Evolutionary conservation across 2,113 vertebrate genomes (phyloP), one percentile per base, ranked within the genome.

Genomic region (Vanacampus margaritifer): DNA sequence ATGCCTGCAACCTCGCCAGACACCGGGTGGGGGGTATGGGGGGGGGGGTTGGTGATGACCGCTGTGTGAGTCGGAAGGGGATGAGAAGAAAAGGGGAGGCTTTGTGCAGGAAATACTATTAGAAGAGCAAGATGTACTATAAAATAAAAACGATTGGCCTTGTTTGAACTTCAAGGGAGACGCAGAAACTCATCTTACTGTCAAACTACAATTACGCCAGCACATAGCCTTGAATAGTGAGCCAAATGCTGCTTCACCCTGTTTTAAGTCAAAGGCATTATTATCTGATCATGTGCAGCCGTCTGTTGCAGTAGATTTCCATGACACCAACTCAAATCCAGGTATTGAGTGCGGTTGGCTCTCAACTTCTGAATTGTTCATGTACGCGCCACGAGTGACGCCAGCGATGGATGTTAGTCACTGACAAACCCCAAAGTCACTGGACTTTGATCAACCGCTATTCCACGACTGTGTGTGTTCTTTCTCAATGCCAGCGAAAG

Each of bases 1-100:
- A 92, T 92, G 87, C 87, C 80, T 90, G 81, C 71, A 79, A 68
- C 68, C 7, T 39, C 79, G 89, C 87, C 86, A 90, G 81, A 87
- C 74, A 69, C 81, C 23, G 24, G 79, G 79, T 61, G 77, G 84
- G 80, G 28, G 39, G 79, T 61, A n/a, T n/a, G n/a, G n/a, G n/a
- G n/a, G n/a, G n/a, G n/a, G n/a, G n/a, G n/a, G n/a, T n/a, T n/a
- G n/a, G 60, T 68, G 78, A 79, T 65, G 70, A 68, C 78, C 70
- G 50, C 24, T 62, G 65, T 63, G 58, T 68, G 63, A 72, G 56
- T 59, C 26, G 6, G 61, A 69, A 59, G 23, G 54, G 59, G 46
- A 65, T 53, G 45, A 69, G 59, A 69, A 23, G 36, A 56, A 50
- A 63, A 70, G 26, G 23, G 46, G 26, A 53, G 43, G 28, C n/a